A percentile compares a stretch with the other conserved stretches of the same genome.
These are phyloP conservation scores for Amblyraja radiata DNA, from an alignment of 2,797 vertebrate species.

Conservation along the genomic window DNA sequence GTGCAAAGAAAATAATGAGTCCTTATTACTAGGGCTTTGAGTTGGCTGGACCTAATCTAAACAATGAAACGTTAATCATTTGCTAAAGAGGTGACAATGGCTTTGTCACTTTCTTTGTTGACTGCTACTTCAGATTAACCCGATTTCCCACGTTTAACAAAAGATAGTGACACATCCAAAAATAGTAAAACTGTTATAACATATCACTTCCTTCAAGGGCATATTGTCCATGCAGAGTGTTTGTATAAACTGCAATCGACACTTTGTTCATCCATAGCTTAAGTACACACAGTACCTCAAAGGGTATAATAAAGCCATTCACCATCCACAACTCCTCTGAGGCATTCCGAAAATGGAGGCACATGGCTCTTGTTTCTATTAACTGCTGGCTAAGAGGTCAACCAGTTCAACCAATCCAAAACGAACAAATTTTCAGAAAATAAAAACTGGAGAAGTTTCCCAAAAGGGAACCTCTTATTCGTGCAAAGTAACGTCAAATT, in stretches of 20 bases:
- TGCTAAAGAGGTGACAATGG: constrained; percentile 27
- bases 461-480: not conserved
- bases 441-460: not conserved
- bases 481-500: not conserved
- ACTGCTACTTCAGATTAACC: constrained; percentile 28
- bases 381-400: not conserved
- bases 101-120: constrained; percentile 28
- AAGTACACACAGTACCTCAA: constrained; percentile 10
- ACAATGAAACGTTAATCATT: constrained; percentile 36
- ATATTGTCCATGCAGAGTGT: constrained; percentile 7
- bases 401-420: constrained; percentile 14
- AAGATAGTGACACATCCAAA: constrained; percentile 6
- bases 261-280: constrained; percentile 38
- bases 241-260: constrained; percentile 37
- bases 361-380: not conserved
- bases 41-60: constrained; percentile 18
- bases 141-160: constrained; percentile 27
- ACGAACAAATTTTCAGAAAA: not conserved
- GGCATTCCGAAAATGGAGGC: not conserved
- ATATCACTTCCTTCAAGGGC: constrained; percentile 8
- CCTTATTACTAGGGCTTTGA: not conserved
- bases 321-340: not conserved
- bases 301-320: not conserved
- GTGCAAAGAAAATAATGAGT: constrained; percentile 23
- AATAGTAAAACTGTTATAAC: not conserved